Percentiles rank a stretch among this genome's conserved stretches.
Evolutionary conservation across 2,797 vertebrate species (phyloP).

Genomic region (Pempheris klunzingeri): DNA sequence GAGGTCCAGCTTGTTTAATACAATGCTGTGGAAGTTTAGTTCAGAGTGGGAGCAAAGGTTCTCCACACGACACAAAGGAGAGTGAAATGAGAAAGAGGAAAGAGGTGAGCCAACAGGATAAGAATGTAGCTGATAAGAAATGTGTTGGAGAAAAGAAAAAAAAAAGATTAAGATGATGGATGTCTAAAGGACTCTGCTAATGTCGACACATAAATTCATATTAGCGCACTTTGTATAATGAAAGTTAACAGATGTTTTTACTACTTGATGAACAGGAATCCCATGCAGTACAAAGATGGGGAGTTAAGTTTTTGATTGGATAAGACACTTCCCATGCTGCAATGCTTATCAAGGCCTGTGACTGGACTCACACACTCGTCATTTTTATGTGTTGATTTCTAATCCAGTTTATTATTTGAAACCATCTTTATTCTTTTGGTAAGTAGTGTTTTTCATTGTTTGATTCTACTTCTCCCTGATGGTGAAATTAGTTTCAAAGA

Average conservation of each 20-base stretch:
- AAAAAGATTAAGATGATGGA: neutral
- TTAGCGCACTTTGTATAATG: neutral
- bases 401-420: slow-evolving; percentile 19
- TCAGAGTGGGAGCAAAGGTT: slow-evolving; percentile 10
- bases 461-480: neutral
- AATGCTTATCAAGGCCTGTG: neutral
- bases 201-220: too few relatives aligned
- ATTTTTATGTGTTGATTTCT: slow-evolving; percentile 22
- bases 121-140: neutral
- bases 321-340: slow-evolving; percentile 15
- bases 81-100: neutral
- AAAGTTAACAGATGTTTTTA: neutral
- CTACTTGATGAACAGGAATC: neutral
- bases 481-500: slow-evolving; percentile 1
- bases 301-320: neutral
- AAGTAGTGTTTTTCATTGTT: slow-evolving; percentile 31
- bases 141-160: neutral
- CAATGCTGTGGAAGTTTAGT: slow-evolving; percentile 4
- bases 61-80: slow-evolving; percentile 7
- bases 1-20: slow-evolving; percentile 41
- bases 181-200: neutral
- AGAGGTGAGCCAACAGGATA: neutral
- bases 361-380: slow-evolving; percentile 10
- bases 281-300: neutral
- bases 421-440: slow-evolving; percentile 24